Evolutionary conservation across 2,113 vertebrate species (phyloP).

Genomic region (Cercopithecus mona): DNA sequence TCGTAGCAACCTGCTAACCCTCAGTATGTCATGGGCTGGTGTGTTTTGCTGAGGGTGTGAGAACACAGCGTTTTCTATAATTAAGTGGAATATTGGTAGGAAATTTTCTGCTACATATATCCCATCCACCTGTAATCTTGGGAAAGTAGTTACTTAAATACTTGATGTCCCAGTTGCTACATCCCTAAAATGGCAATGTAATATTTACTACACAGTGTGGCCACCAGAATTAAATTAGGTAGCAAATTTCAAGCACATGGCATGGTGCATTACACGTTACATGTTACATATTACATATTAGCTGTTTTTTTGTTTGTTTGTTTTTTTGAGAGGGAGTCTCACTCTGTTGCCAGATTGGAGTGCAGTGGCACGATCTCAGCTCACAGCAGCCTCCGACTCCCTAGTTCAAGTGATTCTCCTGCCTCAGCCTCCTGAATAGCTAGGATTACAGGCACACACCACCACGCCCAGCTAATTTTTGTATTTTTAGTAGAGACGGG

Average conservation of each 20-base stretch:
- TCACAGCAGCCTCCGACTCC: no score
- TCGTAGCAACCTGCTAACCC: accelerated
- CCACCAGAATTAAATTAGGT: background rate
- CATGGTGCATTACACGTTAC: background rate
- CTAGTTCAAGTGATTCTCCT: no score
- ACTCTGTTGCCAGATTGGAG: no score
- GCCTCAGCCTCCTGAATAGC: no score
- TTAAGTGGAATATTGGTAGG: background rate
- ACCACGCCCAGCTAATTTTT: no score
- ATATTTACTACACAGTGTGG: background rate
- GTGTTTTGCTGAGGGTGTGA: background rate
- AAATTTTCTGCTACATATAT: background rate
- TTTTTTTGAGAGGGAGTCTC: no score
- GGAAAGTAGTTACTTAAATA: background rate
- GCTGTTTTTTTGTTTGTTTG: background rate
- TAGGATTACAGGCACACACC: accelerated
- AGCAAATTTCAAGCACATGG: background rate
- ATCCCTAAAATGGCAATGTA: background rate
- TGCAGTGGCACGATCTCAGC: no score
- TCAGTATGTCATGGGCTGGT: accelerated
- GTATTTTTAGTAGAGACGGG: no score
- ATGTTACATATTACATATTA: background rate
- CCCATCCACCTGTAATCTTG: background rate
- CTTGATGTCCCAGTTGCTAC: background rate
- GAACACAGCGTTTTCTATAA: background rate